These are phyloP conservation scores for Melinaea marsaeus DNA, from an alignment of 2,888 invertebrate species.

Conservation along the genomic window DNA sequence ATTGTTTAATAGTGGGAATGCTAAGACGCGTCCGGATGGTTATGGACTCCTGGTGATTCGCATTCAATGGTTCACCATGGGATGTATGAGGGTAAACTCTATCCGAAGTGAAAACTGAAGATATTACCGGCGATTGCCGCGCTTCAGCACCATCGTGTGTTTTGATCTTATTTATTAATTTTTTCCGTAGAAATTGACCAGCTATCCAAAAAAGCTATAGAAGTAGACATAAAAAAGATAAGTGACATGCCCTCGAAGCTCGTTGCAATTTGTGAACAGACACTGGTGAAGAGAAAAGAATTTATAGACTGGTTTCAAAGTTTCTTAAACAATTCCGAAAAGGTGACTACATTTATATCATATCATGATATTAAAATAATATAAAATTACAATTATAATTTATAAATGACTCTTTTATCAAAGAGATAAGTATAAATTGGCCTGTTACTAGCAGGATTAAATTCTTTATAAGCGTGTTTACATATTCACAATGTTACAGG, in stretches of 20 bases:
- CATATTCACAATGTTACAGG: slow-evolving; percentile 36
- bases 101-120: too few relatives aligned
- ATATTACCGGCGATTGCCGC: too few relatives aligned
- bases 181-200: slow-evolving; percentile 29
- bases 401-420: not conserved
- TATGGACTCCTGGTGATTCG: too few relatives aligned
- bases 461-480: not conserved
- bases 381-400: not conserved
- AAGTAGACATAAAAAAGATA: slow-evolving; percentile 51
- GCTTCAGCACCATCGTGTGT: too few relatives aligned
- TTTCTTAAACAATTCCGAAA: slow-evolving; percentile 45
- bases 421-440: not conserved
- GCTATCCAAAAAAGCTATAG: slow-evolving; percentile 25
- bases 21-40: too few relatives aligned
- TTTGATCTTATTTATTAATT: too few relatives aligned
- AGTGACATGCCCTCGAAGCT: slow-evolving; percentile 56
- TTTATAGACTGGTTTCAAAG: slow-evolving; percentile 61
- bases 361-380: not conserved
- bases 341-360: slow-evolving; percentile 37
- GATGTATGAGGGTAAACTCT: too few relatives aligned
- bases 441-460: too few relatives aligned
- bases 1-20: too few relatives aligned
- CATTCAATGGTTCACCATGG: too few relatives aligned
- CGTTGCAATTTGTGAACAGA: slow-evolving; percentile 57
- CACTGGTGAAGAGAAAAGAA: slow-evolving; percentile 55